Evolutionary conservation across 2,888 invertebrate genomes (phyloP).

Genomic region (Pemphredon lugubris): DNA sequence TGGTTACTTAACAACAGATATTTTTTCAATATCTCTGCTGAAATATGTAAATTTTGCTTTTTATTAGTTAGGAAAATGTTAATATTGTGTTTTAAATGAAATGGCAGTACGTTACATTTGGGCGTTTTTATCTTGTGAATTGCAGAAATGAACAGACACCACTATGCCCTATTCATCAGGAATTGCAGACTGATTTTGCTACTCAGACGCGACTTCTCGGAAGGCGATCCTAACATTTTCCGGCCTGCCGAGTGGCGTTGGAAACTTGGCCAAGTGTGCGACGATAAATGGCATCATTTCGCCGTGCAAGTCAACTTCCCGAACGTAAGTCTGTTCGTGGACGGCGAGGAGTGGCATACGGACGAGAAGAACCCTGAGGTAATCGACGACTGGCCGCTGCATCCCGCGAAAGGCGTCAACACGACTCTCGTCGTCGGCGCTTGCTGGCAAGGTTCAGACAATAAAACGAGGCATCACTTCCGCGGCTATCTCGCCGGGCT

Average conservation of each 20-base stretch:
- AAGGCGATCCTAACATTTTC: constrained; percentile 96
- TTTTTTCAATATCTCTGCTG: neutral
- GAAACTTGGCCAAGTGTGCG: constrained; percentile 97
- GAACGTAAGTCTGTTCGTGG: constrained; percentile 93
- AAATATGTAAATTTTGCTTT: neutral
- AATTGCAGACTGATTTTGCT: constrained; percentile 98
- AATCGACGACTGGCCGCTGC: constrained; percentile 99
- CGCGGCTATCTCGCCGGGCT: constrained; percentile 94
- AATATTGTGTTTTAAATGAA: no score
- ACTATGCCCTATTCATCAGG: constrained; percentile 97
- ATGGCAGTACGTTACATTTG: no score
- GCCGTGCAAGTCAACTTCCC: constrained; percentile 96
- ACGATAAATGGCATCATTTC: constrained; percentile 99
- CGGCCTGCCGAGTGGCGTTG: constrained; percentile 99
- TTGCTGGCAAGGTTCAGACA: constrained; percentile 98
- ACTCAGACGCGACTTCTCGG: constrained; percentile 93
- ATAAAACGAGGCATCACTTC: constrained; percentile 94
- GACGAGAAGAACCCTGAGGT: constrained; percentile 95
- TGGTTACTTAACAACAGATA: neutral
- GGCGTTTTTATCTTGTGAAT: no score
- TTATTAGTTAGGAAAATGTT: no score
- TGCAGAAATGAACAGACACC: constrained; percentile 98
- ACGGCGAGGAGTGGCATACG: constrained; percentile 88
- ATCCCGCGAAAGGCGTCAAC: constrained; percentile 96
- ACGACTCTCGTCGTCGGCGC: constrained; percentile 97